Percentiles rank a stretch among this genome's conserved stretches.
Evolutionary conservation across 2,888 invertebrate species (phyloP).

Genomic region (Hesperia comma): DNA sequence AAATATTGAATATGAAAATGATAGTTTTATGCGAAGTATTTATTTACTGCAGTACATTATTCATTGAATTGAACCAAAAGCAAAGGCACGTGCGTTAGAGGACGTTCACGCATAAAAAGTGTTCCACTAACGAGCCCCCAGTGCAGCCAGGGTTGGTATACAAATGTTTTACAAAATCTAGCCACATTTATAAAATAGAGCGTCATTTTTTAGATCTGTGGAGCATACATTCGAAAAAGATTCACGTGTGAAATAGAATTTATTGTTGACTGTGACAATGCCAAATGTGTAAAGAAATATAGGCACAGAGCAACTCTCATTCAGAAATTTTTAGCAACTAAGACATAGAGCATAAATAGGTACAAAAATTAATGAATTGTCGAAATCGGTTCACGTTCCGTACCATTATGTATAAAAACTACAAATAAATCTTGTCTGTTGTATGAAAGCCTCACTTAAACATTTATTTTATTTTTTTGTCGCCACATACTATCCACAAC

Average conservation of each 20-base stretch:
- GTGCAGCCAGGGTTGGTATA: conserved; percentile 4
- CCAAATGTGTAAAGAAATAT: background rate
- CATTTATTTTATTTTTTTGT: too few relatives aligned
- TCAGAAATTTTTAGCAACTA: too few relatives aligned
- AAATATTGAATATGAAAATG: conserved; percentile 27
- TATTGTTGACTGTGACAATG: background rate
- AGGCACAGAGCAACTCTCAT: too few relatives aligned
- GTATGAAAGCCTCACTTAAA: too few relatives aligned
- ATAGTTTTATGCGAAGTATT: conserved; percentile 24
- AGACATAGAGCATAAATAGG: too few relatives aligned
- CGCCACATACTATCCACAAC: too few relatives aligned
- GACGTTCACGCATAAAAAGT: conserved; percentile 47
- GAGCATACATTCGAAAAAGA: background rate
- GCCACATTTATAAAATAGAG: conserved; percentile 3
- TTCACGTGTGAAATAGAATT: background rate
- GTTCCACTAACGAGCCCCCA: conserved; percentile 55
- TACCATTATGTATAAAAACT: too few relatives aligned
- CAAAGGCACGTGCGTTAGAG: conserved; percentile 19
- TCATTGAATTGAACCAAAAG: conserved; percentile 29
- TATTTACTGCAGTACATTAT: conserved; percentile 28
- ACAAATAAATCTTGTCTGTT: too few relatives aligned
- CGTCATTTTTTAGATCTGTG: conserved; percentile 3
- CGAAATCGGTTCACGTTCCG: too few relatives aligned
- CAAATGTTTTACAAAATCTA: conserved; percentile 1
- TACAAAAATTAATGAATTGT: too few relatives aligned